Base-by-base conservation (phyloP, 2,113 vertebrate species). In the Tringa solitaria region DNA sequence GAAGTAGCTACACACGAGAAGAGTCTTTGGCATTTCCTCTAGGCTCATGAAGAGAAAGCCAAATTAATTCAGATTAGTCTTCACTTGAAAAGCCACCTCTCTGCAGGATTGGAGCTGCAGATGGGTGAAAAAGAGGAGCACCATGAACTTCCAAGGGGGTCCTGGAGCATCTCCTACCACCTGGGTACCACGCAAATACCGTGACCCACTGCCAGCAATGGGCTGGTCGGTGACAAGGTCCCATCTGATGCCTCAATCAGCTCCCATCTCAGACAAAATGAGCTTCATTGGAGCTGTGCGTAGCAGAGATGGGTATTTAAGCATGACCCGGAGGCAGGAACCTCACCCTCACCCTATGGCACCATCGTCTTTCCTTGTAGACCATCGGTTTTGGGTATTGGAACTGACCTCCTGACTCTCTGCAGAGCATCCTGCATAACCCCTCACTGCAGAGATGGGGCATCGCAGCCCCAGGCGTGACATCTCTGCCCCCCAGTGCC, bases 191-290 rank as follows among this genome's bases (percentile, higher is more conserved):
- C 1, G 2, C 28, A 20, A 75, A 30, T 1, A 2, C 70, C 1
- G 6, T 1, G 12, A 51, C 45, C 27, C 1, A 1, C 14, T 6
- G 74, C 45, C 2, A 1, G 45, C 4, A 4, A 14, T 1, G 2
- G 39, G 83, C 59, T 23, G 50, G 18, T 28, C 5, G 0, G 28
- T 0, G 6, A 17, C 27, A 9, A 12, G 19, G 22, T 33, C 22
- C 64, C 57, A 24, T 9, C 46, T 6, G 9, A 27, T 14, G 13
- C 45, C 28, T 33, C 2, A 0, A 12, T 3, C 28, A 17, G 21
- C 14, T 32, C 56, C 17, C n/a, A 12, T 30, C 32, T 21, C 2
- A 1, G n/a, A 14, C 12, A 10, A 3, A 6, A 27, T 0, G 35
- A 17, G 28, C 16, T 50, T 16, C 37, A 3, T 19, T 5, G 22